Evolutionary conservation across 2,888 invertebrate genomes (phyloP).

Genomic region (Scaptodrosophila latifasciaeformis): DNA sequence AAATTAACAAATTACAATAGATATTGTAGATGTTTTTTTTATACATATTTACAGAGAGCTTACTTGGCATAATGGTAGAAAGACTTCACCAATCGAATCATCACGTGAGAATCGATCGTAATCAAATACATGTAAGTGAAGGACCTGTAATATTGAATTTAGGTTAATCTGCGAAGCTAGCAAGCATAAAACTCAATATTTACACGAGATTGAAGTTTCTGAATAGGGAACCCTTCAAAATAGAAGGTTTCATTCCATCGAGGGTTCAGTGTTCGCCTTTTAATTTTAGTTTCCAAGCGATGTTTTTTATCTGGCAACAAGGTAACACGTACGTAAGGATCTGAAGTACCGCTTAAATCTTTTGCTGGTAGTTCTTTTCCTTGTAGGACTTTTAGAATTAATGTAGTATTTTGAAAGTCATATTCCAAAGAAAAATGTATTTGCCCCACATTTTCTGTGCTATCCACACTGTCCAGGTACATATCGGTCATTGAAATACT

Average conservation of each 20-base stretch:
- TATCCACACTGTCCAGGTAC: constrained; percentile 95
- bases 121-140: constrained; percentile 95
- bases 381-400: constrained; percentile 93
- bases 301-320: constrained; percentile 94
- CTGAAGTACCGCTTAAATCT: constrained; percentile 93
- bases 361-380: constrained; percentile 96
- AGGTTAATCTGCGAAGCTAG: background rate
- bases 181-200: constrained; percentile 27
- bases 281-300: constrained; percentile 93
- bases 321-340: constrained; percentile 93
- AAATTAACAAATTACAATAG: too few relatives aligned
- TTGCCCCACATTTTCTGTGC: constrained; percentile 94
- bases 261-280: constrained; percentile 91
- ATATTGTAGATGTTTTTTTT: too few relatives aligned
- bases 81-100: constrained; percentile 95
- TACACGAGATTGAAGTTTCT: constrained; percentile 92
- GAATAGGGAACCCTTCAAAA: constrained; percentile 95
- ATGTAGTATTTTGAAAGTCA: constrained; percentile 94
- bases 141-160: constrained; percentile 76
- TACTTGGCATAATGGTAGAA: constrained; percentile 93
- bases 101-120: constrained; percentile 95
- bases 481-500: constrained; percentile 94
- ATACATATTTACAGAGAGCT: too few relatives aligned
- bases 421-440: constrained; percentile 95
- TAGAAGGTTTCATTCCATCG: constrained; percentile 96